These are phyloP conservation scores for Solenopsis invicta DNA, from an alignment of 1,140 invertebrate species.

Conservation along the genomic window DNA sequence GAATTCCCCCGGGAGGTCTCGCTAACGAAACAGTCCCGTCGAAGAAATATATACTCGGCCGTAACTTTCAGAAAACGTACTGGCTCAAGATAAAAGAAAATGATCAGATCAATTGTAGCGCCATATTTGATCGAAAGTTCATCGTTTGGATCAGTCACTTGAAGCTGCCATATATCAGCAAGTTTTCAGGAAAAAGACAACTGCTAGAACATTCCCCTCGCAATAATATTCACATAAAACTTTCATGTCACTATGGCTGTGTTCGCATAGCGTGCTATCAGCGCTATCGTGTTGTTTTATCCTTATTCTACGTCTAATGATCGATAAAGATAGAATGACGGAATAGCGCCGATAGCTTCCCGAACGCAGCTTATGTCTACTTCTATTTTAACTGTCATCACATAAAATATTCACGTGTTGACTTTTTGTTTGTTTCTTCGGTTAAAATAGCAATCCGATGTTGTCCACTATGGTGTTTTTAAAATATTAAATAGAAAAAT, in stretches of 20 bases:
- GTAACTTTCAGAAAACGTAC: constrained; percentile 12
- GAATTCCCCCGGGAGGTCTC: constrained; percentile 35
- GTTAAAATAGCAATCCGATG: not conserved
- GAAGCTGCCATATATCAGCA: not conserved
- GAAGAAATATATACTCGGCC: constrained; percentile 8
- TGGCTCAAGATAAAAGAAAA: constrained; percentile 18
- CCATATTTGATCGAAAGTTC: constrained; percentile 14
- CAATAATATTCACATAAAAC: not conserved
- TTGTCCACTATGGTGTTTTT: not conserved
- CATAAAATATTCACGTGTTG: not conserved
- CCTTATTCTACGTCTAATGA: no score
- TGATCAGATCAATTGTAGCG: not conserved
- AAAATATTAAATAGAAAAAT: not conserved
- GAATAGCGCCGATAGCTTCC: no score
- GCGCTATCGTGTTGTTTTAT: no score
- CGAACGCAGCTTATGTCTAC: no score
- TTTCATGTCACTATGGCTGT: not conserved
- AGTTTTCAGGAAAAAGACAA: not conserved
- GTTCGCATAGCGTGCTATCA: no score
- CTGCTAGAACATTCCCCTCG: not conserved
- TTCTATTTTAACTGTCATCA: not conserved
- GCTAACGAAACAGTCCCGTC: constrained; percentile 47
- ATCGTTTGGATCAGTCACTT: not conserved
- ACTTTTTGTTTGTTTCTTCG: not conserved
- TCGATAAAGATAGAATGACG: no score